Percentiles rank a stretch among this genome's conserved stretches.
phyloP scores from a whole-genome alignment of 1,140 invertebrate species.

The Solenopsis invicta region DNA sequence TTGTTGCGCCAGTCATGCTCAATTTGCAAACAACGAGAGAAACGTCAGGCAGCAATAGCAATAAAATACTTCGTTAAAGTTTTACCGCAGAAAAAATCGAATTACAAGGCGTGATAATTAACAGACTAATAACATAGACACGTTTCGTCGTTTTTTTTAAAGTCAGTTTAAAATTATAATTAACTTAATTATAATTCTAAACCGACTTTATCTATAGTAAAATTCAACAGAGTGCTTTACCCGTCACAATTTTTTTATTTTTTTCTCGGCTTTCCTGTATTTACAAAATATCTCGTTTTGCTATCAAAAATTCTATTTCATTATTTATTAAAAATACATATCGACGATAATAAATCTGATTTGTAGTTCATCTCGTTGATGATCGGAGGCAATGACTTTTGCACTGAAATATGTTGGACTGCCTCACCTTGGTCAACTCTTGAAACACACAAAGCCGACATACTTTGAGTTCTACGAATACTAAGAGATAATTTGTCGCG shows the following conservation, averaged over 20 bases:
- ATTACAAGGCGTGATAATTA: no score
- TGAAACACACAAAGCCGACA: slow-evolving; percentile 86
- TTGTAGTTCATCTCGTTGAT: slow-evolving; percentile 90
- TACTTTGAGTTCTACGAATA: slow-evolving; percentile 87
- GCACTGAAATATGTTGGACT: slow-evolving; percentile 88
- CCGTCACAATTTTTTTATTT: not conserved
- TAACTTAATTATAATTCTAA: not conserved
- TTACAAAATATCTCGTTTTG: not conserved
- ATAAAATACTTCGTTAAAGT: no score
- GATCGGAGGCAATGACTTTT: slow-evolving; percentile 92
- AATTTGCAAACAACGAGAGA: slow-evolving; percentile 14
- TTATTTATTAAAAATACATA: slow-evolving; percentile 17
- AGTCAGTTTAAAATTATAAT: no score
- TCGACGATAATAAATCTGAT: slow-evolving; percentile 28
- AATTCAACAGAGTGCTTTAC: not conserved
- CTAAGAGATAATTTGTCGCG: slow-evolving; percentile 89
- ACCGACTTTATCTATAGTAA: not conserved
- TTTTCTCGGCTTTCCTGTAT: not conserved
- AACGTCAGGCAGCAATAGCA: not conserved
- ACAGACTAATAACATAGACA: no score
- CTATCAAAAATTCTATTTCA: not conserved
- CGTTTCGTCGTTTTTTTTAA: not conserved
- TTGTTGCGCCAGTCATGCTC: slow-evolving; percentile 26
- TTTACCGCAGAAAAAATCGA: no score
- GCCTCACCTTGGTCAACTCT: slow-evolving; percentile 80